Conservation (phyloP, 2,797 vertebrate species). For the Otolemur crassicaudatus region DNA sequence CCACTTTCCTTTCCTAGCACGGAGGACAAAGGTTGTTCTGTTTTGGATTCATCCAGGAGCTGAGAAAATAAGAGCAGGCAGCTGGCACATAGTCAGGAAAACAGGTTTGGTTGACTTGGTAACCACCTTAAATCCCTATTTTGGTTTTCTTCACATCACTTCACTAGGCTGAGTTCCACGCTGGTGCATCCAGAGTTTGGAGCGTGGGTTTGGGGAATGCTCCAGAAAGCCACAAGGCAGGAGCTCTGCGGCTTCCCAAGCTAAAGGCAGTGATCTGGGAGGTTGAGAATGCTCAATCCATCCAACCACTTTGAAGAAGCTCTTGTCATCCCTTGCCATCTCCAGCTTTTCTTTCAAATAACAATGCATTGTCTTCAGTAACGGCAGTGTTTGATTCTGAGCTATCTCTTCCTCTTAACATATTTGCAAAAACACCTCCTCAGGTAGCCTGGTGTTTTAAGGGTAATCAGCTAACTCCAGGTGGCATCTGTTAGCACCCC, state of each 20-base stretch:
- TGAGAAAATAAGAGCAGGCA: not conserved
- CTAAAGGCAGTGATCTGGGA: not conserved
- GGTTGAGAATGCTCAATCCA: not conserved
- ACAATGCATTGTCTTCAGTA: not conserved
- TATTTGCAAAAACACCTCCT: not conserved
- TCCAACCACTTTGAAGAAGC: not conserved
- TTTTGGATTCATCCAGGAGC: not conserved
- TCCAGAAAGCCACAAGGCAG: not conserved
- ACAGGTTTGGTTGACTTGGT: not conserved
- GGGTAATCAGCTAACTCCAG: not conserved
- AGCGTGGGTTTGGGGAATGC: not conserved
- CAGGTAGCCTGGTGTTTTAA: not conserved
- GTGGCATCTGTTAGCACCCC: not conserved
- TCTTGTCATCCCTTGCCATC: not conserved
- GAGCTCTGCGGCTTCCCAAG: not conserved
- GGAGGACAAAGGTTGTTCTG: not conserved
- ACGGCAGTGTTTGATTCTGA: not conserved
- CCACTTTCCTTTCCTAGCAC: not conserved
- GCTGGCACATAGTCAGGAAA: constrained; percentile 6
- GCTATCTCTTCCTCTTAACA: not conserved
- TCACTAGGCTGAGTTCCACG: not conserved
- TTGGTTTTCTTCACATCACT: not conserved
- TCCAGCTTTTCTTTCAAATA: not conserved
- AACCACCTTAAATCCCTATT: not conserved
- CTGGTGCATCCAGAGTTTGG: not conserved